phyloP scores from a whole-genome alignment of 2,888 invertebrate species.

The Archips crataeganus region DNA sequence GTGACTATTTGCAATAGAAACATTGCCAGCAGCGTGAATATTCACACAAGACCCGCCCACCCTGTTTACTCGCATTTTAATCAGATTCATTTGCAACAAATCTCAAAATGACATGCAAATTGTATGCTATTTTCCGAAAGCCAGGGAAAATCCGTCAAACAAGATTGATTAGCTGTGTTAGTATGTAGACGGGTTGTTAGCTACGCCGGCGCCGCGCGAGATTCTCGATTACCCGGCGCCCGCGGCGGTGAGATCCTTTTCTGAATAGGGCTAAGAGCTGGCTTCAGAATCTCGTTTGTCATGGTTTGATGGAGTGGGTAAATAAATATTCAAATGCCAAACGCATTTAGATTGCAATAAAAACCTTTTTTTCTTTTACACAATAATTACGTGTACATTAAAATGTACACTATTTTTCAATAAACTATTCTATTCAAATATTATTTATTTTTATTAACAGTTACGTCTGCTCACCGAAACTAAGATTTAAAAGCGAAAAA shows the following conservation, averaged over 20 bases:
- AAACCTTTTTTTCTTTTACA: no score
- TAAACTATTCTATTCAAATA: no score
- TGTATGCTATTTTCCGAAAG: conserved; percentile 12
- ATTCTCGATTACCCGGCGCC: conserved; percentile 34
- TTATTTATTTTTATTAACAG: no score
- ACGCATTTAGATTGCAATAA: no score
- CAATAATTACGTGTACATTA: no score
- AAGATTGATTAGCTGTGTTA: conserved; percentile 28
- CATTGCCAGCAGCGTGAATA: background rate
- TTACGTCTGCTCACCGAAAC: no score
- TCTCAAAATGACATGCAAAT: background rate
- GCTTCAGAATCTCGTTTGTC: background rate
- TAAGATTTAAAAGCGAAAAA: no score
- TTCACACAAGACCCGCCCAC: background rate
- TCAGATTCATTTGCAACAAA: background rate
- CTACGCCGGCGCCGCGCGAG: conserved; percentile 46
- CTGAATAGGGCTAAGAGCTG: background rate
- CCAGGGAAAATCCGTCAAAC: conserved; percentile 27
- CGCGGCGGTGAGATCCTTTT: conserved; percentile 20
- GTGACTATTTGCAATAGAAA: background rate
- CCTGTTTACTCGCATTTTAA: no score
- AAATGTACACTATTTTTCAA: no score
- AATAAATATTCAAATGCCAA: no score
- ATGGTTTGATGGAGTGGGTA: background rate
- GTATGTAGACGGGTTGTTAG: conserved; percentile 24